Base-by-base conservation (phyloP, 2,888 invertebrate genomes). In the Diloba caeruleocephala region DNA sequence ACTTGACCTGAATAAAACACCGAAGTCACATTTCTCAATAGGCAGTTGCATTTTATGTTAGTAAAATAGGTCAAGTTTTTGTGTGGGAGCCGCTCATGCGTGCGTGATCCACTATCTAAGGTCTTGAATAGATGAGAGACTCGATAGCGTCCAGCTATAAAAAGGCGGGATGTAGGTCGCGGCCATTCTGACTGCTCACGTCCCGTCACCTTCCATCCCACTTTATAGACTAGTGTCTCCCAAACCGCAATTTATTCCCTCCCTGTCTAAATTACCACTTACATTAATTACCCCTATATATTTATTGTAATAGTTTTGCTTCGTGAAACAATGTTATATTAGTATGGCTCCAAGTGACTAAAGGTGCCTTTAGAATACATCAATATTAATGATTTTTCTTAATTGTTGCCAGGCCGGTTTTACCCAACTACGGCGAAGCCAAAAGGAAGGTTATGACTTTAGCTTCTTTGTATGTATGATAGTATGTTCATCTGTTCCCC, bases 141-240 rank as follows among this genome's bases (percentile, higher is more conserved):
- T 87, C 84, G 90, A 92, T 92, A 91, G 81, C 82, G 86, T 85
- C 87, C 88, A 85, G 82, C 84, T 87, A 88, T 91, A 92, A 92
- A 92, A 90, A 85, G 77, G 72, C 78, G 81, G 82, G 81, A 89
- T 86, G 82, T 90, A 84, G 91, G 89, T 79, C 89, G 75, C 82
- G 82, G 78, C 71, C 78, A 43, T 34, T 59, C 72, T 79, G 79
- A 79, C 84, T 84, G 82, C 50, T 54, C 58, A 43, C 43, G 57
- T 53, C 77, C 81, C 80, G 78, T 88, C 88, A 89, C 89, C 87
- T 87, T 83, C 76, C 83, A 82, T 76, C 82, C 84, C 80, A 86
- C 75, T 90, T 90, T 90, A 89, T 87, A 84, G 81, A 82, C 84
- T 78, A 58, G 71, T 85, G 88, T 88, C 86, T 82, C 81, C 85